Base-by-base conservation (phyloP, 2,888 invertebrate species). In the Adelognathus sp. region DNA sequence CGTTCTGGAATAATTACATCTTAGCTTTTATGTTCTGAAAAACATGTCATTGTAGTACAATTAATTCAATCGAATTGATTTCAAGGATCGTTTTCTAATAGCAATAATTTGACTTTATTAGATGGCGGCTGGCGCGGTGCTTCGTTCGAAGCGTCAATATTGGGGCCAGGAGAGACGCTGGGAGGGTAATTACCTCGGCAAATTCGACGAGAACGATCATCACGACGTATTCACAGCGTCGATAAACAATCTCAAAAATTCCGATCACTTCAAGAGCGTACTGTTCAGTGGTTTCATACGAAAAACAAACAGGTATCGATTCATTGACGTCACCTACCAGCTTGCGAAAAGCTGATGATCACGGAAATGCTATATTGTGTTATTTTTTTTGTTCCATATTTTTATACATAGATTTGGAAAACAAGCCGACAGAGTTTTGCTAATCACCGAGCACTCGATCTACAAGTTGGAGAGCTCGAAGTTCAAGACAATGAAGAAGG, bases 391-490 rank as follows among this genome's bases (percentile, higher is more conserved):
- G n/a, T n/a, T n/a, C n/a, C n/a, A n/a, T n/a, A n/a, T n/a, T 2
- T 76, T 46, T 44, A 29, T 33, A 58, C 11, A 50, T 61, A 91
- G 93, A 24, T 94, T 93, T 92, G 96, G 96, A 92, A 97, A 97
- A 91, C 94, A 95, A 88, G 96, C 98, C 0, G 97, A 98, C 90
- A 94, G 99, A 71, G 97, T 97, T n/a, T 92, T 99, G 81, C 93
- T 98, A 31, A 92, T 99, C 80, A 98, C 98, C 0, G 98, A 98
- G 83, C 93, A 94, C 21, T 94, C 94, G 33, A 94, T 99, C 83
- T 98, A 96, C 92, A 98, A 98, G 90, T 92, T 99, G 85, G 98
- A 98, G 87, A 94, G 95, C 1, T 92, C 94, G 85, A 98, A 96
- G 87, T 98, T 98, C 92, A 97, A 96, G 88, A 95, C 96, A 54